Evolutionary conservation across 2,113 vertebrate genomes (phyloP), one percentile per base, ranked within the genome.

Genomic region (Budorcas taxicolor): DNA sequence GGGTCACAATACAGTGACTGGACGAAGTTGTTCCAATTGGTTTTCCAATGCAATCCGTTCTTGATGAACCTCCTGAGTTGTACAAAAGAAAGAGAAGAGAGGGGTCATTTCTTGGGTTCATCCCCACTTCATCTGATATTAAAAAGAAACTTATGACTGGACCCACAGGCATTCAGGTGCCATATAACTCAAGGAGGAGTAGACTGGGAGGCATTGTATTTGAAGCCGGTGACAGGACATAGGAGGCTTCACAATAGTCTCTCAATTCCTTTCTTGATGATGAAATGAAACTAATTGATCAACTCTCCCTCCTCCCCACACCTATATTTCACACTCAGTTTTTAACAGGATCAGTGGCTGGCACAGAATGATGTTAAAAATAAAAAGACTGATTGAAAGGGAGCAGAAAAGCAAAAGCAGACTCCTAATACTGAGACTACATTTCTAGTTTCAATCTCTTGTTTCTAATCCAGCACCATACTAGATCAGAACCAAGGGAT

Each of bases 41-140:
- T 99, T 99, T 99, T 99, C 99, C 99, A 99, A 96, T 87, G 99
- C 99, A 98, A 99, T 99, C 91, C 99, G 98, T 87, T 99, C 99
- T 98, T 99, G 99, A 98, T 99, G 99, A 97, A 99, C 99, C 97
- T 99, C 99, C 99, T 99, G 98, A 97, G 86, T 95, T 90, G 96
- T 7, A 64, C 29, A 97, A 95, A 97, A 89, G 25, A 98, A 74
- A 97, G 82, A 95, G 53, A 98, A 91, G 81, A 95, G 10, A 96
- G 25, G 29, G 16, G 94, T 97, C 92, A 98, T 96, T 98, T 96
- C 33, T 19, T 89, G 47, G 40, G 17, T 67, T 94, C 43, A 95
- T 91, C 23, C 19, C 55, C 91, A 36, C 31, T 94, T 91, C 76
- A 91, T 82, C 71, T 86, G 17, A 80, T 55, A 88, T 62, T 91